Evolutionary conservation across 2,797 vertebrate genomes (phyloP), one percentile per base, ranked within the genome.

Genomic region (Neoniphon sammara): DNA sequence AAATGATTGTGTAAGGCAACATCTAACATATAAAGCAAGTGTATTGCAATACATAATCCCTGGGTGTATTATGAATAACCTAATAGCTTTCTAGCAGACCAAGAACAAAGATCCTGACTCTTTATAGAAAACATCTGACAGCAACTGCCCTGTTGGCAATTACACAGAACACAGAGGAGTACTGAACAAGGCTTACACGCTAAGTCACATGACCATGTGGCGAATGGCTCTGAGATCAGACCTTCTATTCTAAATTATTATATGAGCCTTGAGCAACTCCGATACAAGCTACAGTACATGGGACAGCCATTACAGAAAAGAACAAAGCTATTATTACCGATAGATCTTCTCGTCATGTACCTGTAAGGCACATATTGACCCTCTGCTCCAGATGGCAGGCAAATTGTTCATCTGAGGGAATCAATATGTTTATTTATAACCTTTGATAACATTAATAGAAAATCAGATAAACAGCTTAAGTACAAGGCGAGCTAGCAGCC

Each of bases 381-480:
- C 56, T 18, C 30, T 59, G 75, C 70, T 80, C 64, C 58, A 79
- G 71, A 85, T 80, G 75, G 66, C 78, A 15, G 23, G 64, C 66
- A 86, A 83, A 82, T 87, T 80, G 70, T 72, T 88, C 71, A 81
- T 83, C 71, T 69, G 73, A 79, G 66, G 1, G 62, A 87, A 91
- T 93, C 90, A 82, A 91, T 92, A 88, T 0, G 36, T 84, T 87
- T 80, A 81, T 92, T 86, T 84, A 77, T 66, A 82, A 74, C 12
- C 59, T 83, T 44, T 62, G 79, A 86, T 71, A 87, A 75, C 65
- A 72, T 66, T 82, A 85, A 74, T 47, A 73, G 54, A 75, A 84
- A 80, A 83, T 81, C 63, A 67, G 66, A 85, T 83, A 71, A 67
- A 85, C 58, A 73, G 64, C 54, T 49, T 21, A 74, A 59, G 49